A percentile compares a stretch with the other conserved stretches of the same genome.
phyloP scores from a whole-genome alignment of 92 coral and sea anemone genomes.

The Epizoanthus stellaris region DNA sequence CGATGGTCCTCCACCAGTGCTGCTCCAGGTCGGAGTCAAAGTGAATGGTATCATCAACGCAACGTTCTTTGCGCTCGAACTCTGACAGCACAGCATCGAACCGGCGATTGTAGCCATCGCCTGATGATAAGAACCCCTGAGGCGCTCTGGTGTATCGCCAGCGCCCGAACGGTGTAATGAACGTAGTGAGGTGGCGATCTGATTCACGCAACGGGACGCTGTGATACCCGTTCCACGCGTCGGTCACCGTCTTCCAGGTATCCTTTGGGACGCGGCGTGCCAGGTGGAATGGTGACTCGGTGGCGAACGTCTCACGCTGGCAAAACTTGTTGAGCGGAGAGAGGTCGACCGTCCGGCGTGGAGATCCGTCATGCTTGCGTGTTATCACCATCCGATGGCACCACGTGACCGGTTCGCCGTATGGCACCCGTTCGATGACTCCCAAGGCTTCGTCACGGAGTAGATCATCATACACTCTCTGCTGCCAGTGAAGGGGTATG shows the following conservation, averaged over 20 bases:
- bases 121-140: slow-evolving; percentile 63
- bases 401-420: slow-evolving; percentile 73
- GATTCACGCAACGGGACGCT: too few species aligned
- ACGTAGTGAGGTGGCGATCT: too few species aligned
- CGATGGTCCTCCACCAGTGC: slow-evolving; percentile 58
- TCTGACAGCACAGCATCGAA: slow-evolving; percentile 51
- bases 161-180: slow-evolving; percentile 63
- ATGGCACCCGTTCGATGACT: slow-evolving; percentile 73
- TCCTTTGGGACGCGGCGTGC: slow-evolving; percentile 52
- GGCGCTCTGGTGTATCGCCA: slow-evolving; percentile 68
- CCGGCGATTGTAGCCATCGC: slow-evolving; percentile 58
- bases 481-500: slow-evolving; percentile 70
- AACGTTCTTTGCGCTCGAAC: slow-evolving; percentile 44
- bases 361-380: slow-evolving; percentile 76
- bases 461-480: slow-evolving; percentile 62
- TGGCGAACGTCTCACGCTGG: slow-evolving; percentile 42
- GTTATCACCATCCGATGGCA: slow-evolving; percentile 73
- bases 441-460: slow-evolving; percentile 74
- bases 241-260: slow-evolving; percentile 51
- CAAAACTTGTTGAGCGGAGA: slow-evolving; percentile 49
- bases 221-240: too few species aligned
- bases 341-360: slow-evolving; percentile 67
- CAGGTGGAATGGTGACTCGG: slow-evolving; percentile 44
- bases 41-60: slow-evolving; percentile 50
- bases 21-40: slow-evolving; percentile 31